These are phyloP conservation scores for Drosophila kanapiae DNA, from an alignment of 1,140 invertebrate genomes.

Conservation along the genomic window DNA sequence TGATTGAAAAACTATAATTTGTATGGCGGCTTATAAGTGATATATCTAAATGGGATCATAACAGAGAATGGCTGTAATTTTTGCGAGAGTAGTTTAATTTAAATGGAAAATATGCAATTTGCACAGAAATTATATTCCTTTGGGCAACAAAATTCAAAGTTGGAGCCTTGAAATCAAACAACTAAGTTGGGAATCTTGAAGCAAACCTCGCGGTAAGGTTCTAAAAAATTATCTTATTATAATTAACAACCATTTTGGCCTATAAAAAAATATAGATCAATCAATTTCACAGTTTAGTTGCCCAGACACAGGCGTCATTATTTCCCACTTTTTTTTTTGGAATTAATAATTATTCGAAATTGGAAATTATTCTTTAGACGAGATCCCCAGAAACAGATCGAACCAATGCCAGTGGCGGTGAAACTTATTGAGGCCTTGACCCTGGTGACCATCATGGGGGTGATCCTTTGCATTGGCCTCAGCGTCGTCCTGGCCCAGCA, in stretches of 20 bases:
- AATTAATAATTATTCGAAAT: conserved; percentile 11
- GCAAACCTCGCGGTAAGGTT: too few species aligned
- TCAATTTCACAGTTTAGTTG: neutral
- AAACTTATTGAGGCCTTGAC: conserved; percentile 58
- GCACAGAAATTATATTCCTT: neutral
- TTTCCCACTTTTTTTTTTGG: neutral
- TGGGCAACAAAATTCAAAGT: too few species aligned
- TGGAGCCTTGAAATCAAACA: too few species aligned
- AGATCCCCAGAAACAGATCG: neutral
- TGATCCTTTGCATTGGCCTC: conserved; percentile 61
- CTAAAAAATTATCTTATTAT: too few species aligned
- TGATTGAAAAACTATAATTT: conserved; percentile 77
- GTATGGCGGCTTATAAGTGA: conserved; percentile 34
- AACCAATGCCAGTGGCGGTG: conserved; percentile 61
- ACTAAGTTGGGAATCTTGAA: too few species aligned
- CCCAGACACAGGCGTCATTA: neutral
- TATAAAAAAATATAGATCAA: neutral
- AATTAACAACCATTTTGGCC: too few species aligned
- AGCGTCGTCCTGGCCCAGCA: conserved; percentile 56
- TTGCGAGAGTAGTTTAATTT: neutral
- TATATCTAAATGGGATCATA: conserved; percentile 28
- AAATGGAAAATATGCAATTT: neutral
- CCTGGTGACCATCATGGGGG: conserved; percentile 60
- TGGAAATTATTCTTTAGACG: neutral
- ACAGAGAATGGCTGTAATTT: neutral